Percentiles rank a stretch among this genome's conserved stretches.
phyloP scores from a whole-genome alignment of 2,113 vertebrate species.

The Stegastes partitus region DNA sequence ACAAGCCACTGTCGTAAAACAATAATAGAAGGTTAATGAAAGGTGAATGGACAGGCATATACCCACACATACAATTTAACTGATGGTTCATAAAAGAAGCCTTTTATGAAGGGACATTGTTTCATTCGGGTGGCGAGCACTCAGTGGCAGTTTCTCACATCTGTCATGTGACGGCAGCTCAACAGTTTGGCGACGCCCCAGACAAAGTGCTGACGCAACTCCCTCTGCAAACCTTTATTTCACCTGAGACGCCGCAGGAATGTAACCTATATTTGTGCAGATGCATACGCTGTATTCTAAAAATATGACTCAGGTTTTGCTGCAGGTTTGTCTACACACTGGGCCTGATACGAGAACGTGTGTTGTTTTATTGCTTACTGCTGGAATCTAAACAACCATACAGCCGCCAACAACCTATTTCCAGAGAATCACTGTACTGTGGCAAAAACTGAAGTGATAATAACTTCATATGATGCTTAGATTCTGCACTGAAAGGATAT shows the following conservation, averaged over 20 bases:
- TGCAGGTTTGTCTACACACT: too few species aligned
- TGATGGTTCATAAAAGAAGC: slow-evolving; percentile 50
- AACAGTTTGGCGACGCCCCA: slow-evolving; percentile 47
- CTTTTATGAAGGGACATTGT: slow-evolving; percentile 64
- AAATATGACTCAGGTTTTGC: too few species aligned
- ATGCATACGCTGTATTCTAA: too few species aligned
- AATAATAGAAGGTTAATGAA: slow-evolving; percentile 73
- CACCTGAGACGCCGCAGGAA: slow-evolving; percentile 3
- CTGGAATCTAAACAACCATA: too few species aligned
- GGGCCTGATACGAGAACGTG: too few species aligned
- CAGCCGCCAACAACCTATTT: too few species aligned
- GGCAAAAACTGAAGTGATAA: too few species aligned
- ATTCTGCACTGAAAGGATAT: too few species aligned
- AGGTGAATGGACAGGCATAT: slow-evolving; percentile 51
- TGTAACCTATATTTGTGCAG: not conserved
- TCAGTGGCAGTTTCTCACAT: slow-evolving; percentile 52
- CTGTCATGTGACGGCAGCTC: slow-evolving; percentile 44
- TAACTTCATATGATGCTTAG: too few species aligned
- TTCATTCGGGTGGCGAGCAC: slow-evolving; percentile 51
- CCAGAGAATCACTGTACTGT: too few species aligned
- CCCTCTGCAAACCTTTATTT: slow-evolving; percentile 15
- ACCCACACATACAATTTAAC: slow-evolving; percentile 45
- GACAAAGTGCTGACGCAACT: slow-evolving; percentile 61
- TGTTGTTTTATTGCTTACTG: too few species aligned
- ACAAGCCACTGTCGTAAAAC: slow-evolving; percentile 56